phyloP scores from a whole-genome alignment of 1,140 invertebrate species.

The Ladona fulva region DNA sequence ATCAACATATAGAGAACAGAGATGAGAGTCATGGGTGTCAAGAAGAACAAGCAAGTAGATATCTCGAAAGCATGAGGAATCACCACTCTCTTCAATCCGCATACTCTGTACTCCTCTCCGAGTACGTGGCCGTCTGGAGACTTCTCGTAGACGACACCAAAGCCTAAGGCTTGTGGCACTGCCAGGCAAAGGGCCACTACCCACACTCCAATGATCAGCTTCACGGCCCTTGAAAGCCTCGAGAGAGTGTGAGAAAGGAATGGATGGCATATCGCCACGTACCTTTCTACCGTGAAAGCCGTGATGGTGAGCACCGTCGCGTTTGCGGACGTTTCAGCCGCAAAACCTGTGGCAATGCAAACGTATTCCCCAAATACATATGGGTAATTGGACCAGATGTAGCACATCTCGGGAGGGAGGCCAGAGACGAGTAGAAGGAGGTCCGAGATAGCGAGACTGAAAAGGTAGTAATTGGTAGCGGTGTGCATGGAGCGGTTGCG shows the following conservation, averaged over 20 bases:
- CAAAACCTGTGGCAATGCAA: constrained; percentile 62
- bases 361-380: constrained; percentile 67
- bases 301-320: constrained; percentile 89
- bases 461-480: constrained; percentile 88
- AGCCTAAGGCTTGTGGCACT: constrained; percentile 49
- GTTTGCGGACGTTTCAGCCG: constrained; percentile 78
- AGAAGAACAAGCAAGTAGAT: constrained; percentile 65
- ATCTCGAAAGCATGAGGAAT: constrained; percentile 53
- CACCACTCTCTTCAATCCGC: neutral
- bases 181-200: constrained; percentile 60
- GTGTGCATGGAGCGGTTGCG: constrained; percentile 89
- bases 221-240: constrained; percentile 59
- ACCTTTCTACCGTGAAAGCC: constrained; percentile 77
- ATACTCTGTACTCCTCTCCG: neutral
- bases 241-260: constrained; percentile 80
- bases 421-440: constrained; percentile 73
- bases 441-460: constrained; percentile 87
- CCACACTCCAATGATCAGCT: constrained; percentile 62
- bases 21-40: constrained; percentile 67
- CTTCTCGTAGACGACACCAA: constrained; percentile 24
- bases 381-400: constrained; percentile 65
- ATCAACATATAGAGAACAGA: constrained; percentile 61
- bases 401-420: constrained; percentile 67
- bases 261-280: constrained; percentile 89
- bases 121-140: neutral